Conservation (phyloP, 2,113 vertebrate species). For the Grammomys surdaster region DNA sequence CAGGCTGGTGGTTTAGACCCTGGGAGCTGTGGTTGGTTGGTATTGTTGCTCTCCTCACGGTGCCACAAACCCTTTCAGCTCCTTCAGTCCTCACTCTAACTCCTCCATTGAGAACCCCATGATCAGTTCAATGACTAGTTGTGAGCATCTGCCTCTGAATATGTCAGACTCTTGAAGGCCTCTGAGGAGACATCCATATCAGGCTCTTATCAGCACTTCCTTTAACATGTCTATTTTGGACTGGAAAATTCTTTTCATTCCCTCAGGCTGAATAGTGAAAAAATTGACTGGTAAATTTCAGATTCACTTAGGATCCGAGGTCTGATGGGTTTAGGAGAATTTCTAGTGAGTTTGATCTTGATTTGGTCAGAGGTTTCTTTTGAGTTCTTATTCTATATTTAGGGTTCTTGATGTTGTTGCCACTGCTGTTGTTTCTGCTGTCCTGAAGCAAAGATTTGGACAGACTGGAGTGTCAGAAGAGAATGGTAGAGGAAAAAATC, state of each 20-base stretch:
- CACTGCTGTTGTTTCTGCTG: background rate
- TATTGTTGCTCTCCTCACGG: no score
- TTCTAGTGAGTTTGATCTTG: background rate
- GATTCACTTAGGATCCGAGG: slow-evolving; percentile 5
- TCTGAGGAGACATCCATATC: no score
- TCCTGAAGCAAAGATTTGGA: background rate
- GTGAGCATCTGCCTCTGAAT: no score
- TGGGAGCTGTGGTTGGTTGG: no score
- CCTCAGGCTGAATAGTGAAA: background rate
- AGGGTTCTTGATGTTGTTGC: background rate
- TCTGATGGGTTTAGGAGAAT: background rate
- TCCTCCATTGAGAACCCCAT: no score
- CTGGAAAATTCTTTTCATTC: slow-evolving; percentile 14
- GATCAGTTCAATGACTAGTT: no score
- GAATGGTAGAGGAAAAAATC: background rate
- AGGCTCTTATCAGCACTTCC: no score
- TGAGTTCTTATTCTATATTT: background rate
- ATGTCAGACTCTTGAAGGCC: no score
- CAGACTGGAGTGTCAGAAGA: background rate
- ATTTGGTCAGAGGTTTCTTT: background rate
- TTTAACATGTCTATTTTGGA: slow-evolving; percentile 29
- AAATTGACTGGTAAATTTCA: slow-evolving; percentile 10
- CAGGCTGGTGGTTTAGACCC: no score
- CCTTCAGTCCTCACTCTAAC: no score
- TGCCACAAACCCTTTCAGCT: no score